Conservation (phyloP, 1,140 invertebrate species). For the Caerostris darwini region DNA sequence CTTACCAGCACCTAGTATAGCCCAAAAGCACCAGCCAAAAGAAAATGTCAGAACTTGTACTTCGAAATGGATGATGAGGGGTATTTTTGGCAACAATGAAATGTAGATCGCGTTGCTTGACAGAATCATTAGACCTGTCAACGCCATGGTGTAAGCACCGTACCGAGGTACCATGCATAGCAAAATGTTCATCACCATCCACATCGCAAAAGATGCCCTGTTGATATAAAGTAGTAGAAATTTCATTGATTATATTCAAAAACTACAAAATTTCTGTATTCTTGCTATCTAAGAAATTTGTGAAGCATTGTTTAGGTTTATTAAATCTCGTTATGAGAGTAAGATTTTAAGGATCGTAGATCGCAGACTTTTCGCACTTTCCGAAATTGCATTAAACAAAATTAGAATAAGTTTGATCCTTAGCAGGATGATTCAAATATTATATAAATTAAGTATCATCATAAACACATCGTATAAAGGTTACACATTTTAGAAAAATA, state of each 20-base stretch:
- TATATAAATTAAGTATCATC: no score
- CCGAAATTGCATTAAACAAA: no score
- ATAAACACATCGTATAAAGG: no score
- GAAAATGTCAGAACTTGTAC: conserved; percentile 88
- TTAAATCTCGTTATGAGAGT: no score
- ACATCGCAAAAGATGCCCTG: conserved; percentile 88
- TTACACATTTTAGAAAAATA: no score
- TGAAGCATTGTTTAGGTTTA: background rate
- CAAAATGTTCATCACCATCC: conserved; percentile 95
- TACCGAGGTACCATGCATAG: conserved; percentile 95
- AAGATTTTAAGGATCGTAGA: no score
- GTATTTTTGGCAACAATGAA: conserved; percentile 88
- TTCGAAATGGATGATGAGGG: conserved; percentile 91
- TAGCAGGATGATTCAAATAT: no score
- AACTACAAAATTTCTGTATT: no score
- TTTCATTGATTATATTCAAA: background rate
- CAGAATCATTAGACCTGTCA: conserved; percentile 89
- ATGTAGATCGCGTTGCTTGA: conserved; percentile 91
- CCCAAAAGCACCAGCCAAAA: conserved; percentile 96
- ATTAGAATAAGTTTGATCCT: no score
- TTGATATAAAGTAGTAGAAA: background rate
- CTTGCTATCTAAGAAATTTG: background rate
- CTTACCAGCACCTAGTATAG: conserved; percentile 92
- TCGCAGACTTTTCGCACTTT: no score
- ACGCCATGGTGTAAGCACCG: conserved; percentile 92